Percentiles rank a stretch among this genome's conserved stretches.
Evolutionary conservation across 2,113 vertebrate genomes (phyloP).

Genomic region (Gyps fulvus): DNA sequence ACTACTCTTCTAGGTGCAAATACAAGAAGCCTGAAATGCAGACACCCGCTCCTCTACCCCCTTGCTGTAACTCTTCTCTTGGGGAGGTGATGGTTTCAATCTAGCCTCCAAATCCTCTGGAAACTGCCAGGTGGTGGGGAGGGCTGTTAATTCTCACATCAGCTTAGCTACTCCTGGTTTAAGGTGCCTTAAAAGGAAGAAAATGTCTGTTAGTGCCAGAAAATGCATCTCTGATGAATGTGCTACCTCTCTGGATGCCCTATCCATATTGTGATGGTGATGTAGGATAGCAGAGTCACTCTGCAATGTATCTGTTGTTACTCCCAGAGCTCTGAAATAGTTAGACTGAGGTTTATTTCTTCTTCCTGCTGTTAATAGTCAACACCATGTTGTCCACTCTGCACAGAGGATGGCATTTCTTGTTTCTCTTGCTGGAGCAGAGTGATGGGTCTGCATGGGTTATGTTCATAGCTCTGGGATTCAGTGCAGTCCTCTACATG

Average conservation of each 20-base stretch:
- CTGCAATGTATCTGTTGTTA: background rate
- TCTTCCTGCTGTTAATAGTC: background rate
- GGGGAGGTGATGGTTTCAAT: background rate
- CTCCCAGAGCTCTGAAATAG: background rate
- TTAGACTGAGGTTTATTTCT: background rate
- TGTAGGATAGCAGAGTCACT: background rate
- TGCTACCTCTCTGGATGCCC: background rate
- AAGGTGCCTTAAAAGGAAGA: background rate
- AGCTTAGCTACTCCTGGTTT: background rate
- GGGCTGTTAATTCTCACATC: background rate
- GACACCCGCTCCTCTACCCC: background rate
- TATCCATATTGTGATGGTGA: background rate
- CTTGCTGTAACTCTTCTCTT: background rate
- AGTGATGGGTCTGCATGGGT: background rate
- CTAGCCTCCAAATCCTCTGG: background rate
- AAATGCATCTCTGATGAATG: background rate
- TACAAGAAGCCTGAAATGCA: background rate
- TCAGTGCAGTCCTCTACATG: background rate
- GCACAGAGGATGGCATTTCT: background rate
- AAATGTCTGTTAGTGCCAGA: background rate
- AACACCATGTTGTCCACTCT: background rate
- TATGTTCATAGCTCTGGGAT: background rate
- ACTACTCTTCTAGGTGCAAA: background rate
- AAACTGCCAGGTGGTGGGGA: background rate
- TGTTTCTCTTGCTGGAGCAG: background rate